phyloP scores from a whole-genome alignment of 2,797 vertebrate species.

The Acestrorhynchus altus region DNA sequence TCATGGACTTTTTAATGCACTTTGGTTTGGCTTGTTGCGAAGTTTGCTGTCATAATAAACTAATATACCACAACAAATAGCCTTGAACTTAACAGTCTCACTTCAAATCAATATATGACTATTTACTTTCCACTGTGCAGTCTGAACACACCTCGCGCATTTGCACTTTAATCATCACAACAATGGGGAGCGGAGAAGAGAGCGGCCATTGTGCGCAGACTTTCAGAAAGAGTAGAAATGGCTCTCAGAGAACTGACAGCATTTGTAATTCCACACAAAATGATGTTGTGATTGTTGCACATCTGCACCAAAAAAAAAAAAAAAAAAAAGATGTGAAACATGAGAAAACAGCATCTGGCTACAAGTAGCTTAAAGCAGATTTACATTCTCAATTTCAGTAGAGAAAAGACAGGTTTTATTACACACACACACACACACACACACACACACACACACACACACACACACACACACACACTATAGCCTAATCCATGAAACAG shows the following conservation, averaged over 20 bases:
- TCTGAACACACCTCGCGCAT: background rate
- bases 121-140: background rate
- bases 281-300: background rate
- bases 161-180: background rate
- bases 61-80: background rate
- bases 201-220: background rate
- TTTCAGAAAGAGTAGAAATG: background rate
- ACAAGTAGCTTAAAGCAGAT: background rate
- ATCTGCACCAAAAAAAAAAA: background rate
- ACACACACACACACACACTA: background rate
- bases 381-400: constrained; percentile 13
- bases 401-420: background rate
- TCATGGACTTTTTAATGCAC: background rate
- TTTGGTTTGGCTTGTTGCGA: background rate
- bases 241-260: background rate
- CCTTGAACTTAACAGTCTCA: background rate
- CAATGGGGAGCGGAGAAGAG: background rate
- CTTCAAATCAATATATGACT: background rate
- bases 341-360: constrained; percentile 12
- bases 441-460: too few relatives aligned
- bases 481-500: background rate
- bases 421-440: background rate
- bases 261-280: background rate
- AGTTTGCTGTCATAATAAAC: background rate
- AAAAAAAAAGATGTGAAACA: background rate